A percentile compares a stretch with the other conserved stretches of the same genome.
phyloP scores from a whole-genome alignment of 2,113 vertebrate species.

The Dendropsophus ebraccatus region DNA sequence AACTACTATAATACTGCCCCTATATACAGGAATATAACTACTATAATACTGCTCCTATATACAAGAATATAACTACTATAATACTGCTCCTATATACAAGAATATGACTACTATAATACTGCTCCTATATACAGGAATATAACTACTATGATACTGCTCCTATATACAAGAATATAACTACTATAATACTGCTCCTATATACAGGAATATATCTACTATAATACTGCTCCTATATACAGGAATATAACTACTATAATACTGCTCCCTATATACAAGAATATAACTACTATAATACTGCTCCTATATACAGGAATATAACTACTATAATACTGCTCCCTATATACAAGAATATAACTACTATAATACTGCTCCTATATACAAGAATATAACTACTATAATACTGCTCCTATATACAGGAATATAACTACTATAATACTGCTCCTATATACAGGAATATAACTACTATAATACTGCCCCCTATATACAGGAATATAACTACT shows the following conservation, averaged over 20 bases:
- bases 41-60: background rate
- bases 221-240: background rate
- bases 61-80: constrained; percentile 4
- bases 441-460: background rate
- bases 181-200: background rate
- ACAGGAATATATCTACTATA: constrained; percentile 6
- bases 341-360: no score
- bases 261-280: no score
- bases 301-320: background rate
- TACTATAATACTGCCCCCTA: constrained; percentile 1
- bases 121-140: background rate
- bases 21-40: constrained; percentile 3
- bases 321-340: constrained; percentile 3
- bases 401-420: background rate
- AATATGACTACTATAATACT: background rate
- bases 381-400: constrained; percentile 1
- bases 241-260: constrained; percentile 2
- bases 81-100: background rate
- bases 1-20: background rate
- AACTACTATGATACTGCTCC: constrained; percentile 7
- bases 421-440: constrained; percentile 8
- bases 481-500: constrained; percentile 4
- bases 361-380: background rate
- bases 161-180: background rate
- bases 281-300: background rate